Evolutionary conservation across 2,888 invertebrate species (phyloP).

Genomic region (Entomobrya proxima): DNA sequence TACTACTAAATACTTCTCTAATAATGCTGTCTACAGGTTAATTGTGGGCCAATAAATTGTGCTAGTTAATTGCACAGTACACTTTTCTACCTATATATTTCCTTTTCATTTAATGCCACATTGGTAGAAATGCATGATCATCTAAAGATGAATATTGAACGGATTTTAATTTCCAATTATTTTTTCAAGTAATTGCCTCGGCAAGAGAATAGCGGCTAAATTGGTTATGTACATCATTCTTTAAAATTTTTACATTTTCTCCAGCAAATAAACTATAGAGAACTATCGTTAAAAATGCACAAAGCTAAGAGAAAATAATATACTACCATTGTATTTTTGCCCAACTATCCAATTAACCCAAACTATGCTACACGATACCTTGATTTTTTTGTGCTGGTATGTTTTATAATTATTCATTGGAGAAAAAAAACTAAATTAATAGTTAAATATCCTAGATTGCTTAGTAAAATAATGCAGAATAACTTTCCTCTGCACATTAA

Average conservation of each 20-base stretch:
- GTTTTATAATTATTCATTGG: background rate
- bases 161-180: background rate
- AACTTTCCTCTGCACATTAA: background rate
- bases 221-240: too few species aligned
- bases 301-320: too few species aligned
- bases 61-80: conserved; percentile 23
- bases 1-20: background rate
- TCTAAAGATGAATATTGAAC: background rate
- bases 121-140: background rate
- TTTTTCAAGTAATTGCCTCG: too few species aligned
- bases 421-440: background rate
- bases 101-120: background rate
- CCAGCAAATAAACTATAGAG: too few species aligned
- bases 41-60: conserved; percentile 27
- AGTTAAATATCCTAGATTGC: background rate
- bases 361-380: too few species aligned
- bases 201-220: too few species aligned
- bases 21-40: conserved; percentile 25
- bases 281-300: too few species aligned
- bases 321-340: too few species aligned
- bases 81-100: background rate
- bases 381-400: too few species aligned
- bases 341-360: too few species aligned
- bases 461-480: background rate
- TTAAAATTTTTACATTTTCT: too few species aligned